A percentile compares a stretch with the other conserved stretches of the same genome.
phyloP scores from a whole-genome alignment of 2,113 vertebrate species.

The Ctenomys sociabilis region DNA sequence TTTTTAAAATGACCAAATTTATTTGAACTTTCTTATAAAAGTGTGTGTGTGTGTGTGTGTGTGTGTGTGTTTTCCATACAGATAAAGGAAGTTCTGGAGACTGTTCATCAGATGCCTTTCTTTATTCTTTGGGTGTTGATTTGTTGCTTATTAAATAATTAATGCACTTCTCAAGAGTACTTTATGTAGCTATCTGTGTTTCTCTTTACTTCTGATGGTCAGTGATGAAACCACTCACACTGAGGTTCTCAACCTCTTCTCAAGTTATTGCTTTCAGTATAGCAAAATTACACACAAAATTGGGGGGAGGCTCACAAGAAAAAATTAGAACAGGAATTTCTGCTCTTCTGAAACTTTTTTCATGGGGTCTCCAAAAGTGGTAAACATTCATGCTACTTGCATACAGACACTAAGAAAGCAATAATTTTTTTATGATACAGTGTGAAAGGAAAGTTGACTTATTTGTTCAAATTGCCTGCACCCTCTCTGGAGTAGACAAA shows the following conservation, averaged over 20 bases:
- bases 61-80: too few relatives aligned
- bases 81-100: not conserved
- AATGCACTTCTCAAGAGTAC: not conserved
- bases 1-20: slow-evolving; percentile 51
- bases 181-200: not conserved
- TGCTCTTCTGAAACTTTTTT: not conserved
- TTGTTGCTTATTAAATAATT: not conserved
- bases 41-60: too few relatives aligned
- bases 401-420: not conserved
- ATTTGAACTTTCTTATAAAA: slow-evolving; percentile 51
- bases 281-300: not conserved
- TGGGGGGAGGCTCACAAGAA: not conserved
- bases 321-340: not conserved
- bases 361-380: not conserved
- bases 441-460: not conserved
- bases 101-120: slow-evolving; percentile 15
- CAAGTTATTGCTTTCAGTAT: slow-evolving; percentile 8
- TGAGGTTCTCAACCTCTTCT: not conserved
- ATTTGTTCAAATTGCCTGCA: not conserved
- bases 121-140: slow-evolving; percentile 17
- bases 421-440: not conserved
- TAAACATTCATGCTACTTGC: not conserved
- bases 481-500: not conserved
- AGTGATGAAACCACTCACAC: not conserved
- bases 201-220: not conserved